Conservation (phyloP, 2,797 vertebrate genomes). For the Argya squamiceps region DNA sequence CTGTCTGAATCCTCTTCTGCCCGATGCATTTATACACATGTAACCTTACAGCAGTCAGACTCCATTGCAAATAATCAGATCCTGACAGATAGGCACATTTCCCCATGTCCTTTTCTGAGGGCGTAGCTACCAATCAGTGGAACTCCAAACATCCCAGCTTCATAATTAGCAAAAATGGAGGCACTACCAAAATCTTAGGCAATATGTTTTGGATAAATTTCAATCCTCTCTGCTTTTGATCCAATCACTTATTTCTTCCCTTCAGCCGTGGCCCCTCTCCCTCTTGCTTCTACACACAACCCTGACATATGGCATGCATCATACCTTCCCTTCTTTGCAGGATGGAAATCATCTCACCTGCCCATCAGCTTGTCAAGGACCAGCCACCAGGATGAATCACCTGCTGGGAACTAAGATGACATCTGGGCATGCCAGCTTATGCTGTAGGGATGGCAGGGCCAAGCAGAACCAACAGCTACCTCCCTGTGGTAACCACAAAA, state of each 20-base stretch:
- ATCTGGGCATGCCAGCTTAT: not conserved
- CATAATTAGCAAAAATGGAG: not conserved
- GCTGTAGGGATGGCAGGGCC: not conserved
- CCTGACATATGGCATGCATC: slow-evolving; percentile 28
- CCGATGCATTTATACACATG: not conserved
- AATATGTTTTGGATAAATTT: slow-evolving; percentile 36
- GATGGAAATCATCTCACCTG: slow-evolving; percentile 44
- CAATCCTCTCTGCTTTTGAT: not conserved
- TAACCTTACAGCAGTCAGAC: not conserved
- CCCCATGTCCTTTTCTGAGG: not conserved
- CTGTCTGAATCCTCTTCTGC: not conserved
- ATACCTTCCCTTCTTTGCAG: not conserved
- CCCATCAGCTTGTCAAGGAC: not conserved
- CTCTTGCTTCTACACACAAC: not conserved
- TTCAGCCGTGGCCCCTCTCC: not conserved
- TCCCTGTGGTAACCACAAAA: not conserved
- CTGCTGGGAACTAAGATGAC: not conserved
- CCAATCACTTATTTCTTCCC: slow-evolving; percentile 19
- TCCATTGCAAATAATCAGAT: not conserved
- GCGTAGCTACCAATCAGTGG: not conserved
- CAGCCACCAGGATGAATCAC: not conserved
- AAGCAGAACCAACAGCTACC: not conserved
- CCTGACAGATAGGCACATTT: not conserved
- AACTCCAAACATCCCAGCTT: not conserved
- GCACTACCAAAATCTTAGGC: not conserved